Conservation (phyloP, 2,113 vertebrate species). For the Morone chrysops region DNA sequence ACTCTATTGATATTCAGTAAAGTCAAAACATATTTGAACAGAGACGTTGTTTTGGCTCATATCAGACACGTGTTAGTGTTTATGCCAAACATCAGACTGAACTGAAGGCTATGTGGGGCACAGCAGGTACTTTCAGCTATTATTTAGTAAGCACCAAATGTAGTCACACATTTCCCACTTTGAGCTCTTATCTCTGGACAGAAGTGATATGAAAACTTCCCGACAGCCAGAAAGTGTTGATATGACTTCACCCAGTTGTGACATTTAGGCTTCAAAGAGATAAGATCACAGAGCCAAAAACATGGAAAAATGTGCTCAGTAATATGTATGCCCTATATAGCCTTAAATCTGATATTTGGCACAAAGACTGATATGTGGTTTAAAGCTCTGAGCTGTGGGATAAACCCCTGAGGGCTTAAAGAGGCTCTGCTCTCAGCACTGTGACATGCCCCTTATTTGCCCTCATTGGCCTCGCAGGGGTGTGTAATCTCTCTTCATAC, state of each 20-base stretch:
- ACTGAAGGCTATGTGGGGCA: conserved; percentile 7
- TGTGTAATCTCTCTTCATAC: conserved; percentile 47
- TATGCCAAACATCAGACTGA: conserved; percentile 31
- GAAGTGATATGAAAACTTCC: not conserved
- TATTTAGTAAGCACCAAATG: conserved; percentile 22
- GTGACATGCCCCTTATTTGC: conserved; percentile 55
- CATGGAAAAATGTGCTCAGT: conserved; percentile 1
- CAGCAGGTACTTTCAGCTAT: not conserved
- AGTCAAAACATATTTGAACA: conserved; percentile 25
- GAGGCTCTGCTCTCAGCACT: conserved; percentile 54
- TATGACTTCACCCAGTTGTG: not conserved
- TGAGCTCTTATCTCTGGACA: conserved; percentile 14
- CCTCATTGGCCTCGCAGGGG: conserved; percentile 41
- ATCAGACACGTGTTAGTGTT: conserved; percentile 28
- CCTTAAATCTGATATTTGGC: conserved; percentile 62
- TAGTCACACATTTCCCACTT: not conserved
- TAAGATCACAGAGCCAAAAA: conserved; percentile 2
- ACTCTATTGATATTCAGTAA: not conserved
- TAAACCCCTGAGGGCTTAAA: conserved; percentile 65
- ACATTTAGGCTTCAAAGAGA: conserved; percentile 3
- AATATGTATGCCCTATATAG: conserved; percentile 23
- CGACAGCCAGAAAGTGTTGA: not conserved
- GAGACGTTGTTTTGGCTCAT: conserved; percentile 8
- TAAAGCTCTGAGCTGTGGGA: conserved; percentile 61
- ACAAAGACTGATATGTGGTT: conserved; percentile 45